These are phyloP conservation scores for Antheraea pernyi DNA, from an alignment of 1,140 invertebrate genomes.

Conservation along the genomic window DNA sequence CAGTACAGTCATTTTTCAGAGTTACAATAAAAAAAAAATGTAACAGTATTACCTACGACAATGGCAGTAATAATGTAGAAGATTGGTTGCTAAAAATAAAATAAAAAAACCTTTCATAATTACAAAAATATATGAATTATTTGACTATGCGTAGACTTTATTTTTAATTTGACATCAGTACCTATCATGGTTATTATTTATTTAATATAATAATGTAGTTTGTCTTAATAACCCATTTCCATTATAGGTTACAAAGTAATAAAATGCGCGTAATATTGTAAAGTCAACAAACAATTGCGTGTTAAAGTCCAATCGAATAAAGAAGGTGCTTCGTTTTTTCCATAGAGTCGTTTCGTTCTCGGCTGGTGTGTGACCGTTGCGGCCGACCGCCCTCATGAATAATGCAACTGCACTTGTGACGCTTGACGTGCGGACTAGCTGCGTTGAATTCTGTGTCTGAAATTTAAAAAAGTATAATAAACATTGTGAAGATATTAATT, in stretches of 20 bases:
- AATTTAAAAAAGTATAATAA: too few relatives aligned
- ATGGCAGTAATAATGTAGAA: too few relatives aligned
- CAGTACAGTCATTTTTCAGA: too few relatives aligned
- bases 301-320: conserved; percentile 21
- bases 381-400: conserved; percentile 41
- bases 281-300: conserved; percentile 16
- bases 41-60: too few relatives aligned
- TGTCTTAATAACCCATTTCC: neutral
- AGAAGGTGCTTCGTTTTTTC: conserved; percentile 29
- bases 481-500: too few relatives aligned
- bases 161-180: too few relatives aligned
- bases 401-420: conserved; percentile 41
- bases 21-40: too few relatives aligned
- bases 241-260: neutral
- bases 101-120: too few relatives aligned
- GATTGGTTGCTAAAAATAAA: too few relatives aligned
- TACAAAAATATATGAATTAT: too few relatives aligned
- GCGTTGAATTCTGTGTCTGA: conserved; percentile 20
- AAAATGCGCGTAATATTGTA: neutral
- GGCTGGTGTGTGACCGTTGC: conserved; percentile 39
- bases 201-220: neutral
- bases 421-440: conserved; percentile 14
- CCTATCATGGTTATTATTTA: too few relatives aligned
- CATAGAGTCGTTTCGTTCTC: conserved; percentile 24
- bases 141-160: too few relatives aligned